Percentiles rank a stretch among this genome's conserved stretches.
phyloP scores from a whole-genome alignment of 1,140 invertebrate genomes.

The Notospermus geniculatus region DNA sequence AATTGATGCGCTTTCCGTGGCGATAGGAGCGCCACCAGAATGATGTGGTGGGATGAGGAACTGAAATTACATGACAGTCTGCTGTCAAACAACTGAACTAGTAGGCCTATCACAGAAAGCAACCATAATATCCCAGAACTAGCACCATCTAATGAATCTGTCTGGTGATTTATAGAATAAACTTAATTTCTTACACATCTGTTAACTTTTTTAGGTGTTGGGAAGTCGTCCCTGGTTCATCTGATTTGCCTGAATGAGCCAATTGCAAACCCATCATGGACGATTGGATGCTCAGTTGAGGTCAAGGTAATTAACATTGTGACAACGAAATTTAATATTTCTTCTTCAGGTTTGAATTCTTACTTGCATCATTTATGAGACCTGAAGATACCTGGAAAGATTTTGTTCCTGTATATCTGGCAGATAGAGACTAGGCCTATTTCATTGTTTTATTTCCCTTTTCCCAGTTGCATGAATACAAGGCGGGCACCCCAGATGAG shows the following conservation, averaged over 20 bases:
- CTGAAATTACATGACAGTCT: too few species aligned
- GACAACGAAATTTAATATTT: background rate
- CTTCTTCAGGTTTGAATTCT: background rate
- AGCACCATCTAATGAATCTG: too few species aligned
- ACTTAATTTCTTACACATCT: conserved; percentile 12
- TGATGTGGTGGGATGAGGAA: too few species aligned
- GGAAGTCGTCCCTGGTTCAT: conserved; percentile 91
- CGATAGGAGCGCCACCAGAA: too few species aligned
- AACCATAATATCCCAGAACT: background rate
- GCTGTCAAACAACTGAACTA: background rate
- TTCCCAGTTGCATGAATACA: conserved; percentile 80
- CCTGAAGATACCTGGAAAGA: too few species aligned
- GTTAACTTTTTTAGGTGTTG: conserved; percentile 69
- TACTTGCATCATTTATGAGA: background rate
- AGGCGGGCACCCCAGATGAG: conserved; percentile 87
- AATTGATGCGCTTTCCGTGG: too few species aligned
- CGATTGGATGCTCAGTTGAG: conserved; percentile 91
- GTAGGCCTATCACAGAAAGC: background rate
- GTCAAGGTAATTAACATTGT: conserved; percentile 65
- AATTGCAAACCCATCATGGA: conserved; percentile 83
- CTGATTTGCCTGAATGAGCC: conserved; percentile 84
- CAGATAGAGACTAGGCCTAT: too few species aligned
- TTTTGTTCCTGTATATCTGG: too few species aligned
- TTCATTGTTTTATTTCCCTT: conserved; percentile 13
- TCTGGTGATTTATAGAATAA: too few species aligned